phyloP scores from a whole-genome alignment of 2,113 vertebrate genomes.

The Choloepus hoffmanni region DNA sequence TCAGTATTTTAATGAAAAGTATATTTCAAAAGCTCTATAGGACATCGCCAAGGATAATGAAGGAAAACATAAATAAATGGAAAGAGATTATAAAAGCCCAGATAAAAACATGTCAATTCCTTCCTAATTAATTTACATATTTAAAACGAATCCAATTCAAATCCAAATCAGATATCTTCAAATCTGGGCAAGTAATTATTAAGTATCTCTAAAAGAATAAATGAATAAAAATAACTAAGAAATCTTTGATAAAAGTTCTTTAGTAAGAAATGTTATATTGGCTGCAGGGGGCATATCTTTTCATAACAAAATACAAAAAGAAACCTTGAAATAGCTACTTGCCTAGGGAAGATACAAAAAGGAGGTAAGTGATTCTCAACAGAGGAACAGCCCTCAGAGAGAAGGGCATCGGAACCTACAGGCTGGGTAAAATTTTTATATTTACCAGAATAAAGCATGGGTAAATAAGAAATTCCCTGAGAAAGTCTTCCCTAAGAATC shows the following conservation, averaged over 20 bases:
- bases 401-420: neutral
- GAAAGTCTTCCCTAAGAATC: no score
- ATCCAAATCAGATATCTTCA: neutral
- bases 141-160: neutral
- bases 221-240: conserved; percentile 2
- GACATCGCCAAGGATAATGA: neutral
- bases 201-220: neutral
- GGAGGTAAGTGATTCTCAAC: neutral
- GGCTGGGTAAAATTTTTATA: neutral
- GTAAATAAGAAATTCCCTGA: neutral
- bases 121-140: neutral
- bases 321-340: neutral
- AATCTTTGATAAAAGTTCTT: neutral
- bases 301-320: neutral
- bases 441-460: neutral
- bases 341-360: no score
- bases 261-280: neutral
- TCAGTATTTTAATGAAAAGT: neutral
- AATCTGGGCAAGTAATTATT: neutral
- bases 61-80: neutral
- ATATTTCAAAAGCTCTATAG: neutral
- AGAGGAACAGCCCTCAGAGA: neutral
- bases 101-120: neutral
- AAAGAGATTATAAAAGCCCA: neutral
- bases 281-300: neutral